These are phyloP conservation scores for Tragelaphus strepsiceros DNA, from an alignment of 2,113 vertebrate genomes.

Conservation along the genomic window DNA sequence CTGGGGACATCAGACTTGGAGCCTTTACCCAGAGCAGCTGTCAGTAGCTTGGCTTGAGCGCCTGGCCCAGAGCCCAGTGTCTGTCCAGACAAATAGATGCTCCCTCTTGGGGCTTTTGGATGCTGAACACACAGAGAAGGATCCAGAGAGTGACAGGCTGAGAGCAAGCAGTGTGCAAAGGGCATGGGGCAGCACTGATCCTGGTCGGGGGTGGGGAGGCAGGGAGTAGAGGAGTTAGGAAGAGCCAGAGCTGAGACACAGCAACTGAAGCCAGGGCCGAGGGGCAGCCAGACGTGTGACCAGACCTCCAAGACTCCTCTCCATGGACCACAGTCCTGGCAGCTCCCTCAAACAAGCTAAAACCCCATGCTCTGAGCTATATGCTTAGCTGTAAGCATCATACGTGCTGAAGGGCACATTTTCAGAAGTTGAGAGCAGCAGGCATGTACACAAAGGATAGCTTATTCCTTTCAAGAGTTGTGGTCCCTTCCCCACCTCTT, in stretches of 20 bases:
- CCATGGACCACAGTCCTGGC: background rate
- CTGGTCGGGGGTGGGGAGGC: background rate
- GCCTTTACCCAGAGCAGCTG: slow-evolving; percentile 30
- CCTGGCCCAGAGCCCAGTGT: background rate
- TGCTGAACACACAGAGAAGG: background rate
- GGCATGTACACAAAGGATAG: background rate
- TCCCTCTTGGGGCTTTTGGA: slow-evolving; percentile 9
- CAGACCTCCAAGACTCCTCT: background rate
- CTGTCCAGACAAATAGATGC: slow-evolving; percentile 46
- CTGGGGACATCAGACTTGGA: background rate
- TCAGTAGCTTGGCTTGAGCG: slow-evolving; percentile 22
- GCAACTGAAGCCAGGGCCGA: background rate
- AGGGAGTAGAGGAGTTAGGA: no score
- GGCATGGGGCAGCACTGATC: accelerated
- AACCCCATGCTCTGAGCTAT: background rate
- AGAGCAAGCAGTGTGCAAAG: background rate
- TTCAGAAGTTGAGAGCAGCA: background rate
- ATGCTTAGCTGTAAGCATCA: background rate
- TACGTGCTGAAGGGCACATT: background rate
- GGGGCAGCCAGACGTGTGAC: background rate
- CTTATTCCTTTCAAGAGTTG: background rate
- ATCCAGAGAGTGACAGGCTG: background rate
- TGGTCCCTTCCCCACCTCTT: background rate
- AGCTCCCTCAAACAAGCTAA: accelerated
- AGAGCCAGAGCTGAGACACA: background rate